Conservation (phyloP, 2,113 vertebrate genomes). For the Mormyrus lacerda region DNA sequence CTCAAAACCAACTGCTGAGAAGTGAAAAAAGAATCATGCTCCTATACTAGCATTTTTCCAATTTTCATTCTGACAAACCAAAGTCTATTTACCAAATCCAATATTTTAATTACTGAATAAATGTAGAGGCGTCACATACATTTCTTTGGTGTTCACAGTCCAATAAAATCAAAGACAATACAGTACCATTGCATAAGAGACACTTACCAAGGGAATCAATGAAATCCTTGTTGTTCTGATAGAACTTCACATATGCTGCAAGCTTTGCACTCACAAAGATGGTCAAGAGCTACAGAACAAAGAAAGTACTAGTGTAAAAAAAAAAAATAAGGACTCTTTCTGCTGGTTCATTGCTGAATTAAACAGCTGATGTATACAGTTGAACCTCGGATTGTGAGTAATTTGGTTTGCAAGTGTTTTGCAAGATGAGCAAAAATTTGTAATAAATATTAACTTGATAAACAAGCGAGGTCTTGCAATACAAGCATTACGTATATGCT, state of each 20-base stretch:
- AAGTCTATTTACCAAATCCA: neutral
- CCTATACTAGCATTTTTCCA: neutral
- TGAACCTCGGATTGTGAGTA: too few species aligned
- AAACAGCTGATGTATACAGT: neutral
- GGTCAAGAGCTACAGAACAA: slow-evolving; percentile 77
- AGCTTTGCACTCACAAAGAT: slow-evolving; percentile 97
- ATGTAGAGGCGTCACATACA: neutral
- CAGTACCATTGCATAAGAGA: neutral
- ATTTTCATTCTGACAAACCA: slow-evolving; percentile 2
- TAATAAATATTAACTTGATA: too few species aligned
- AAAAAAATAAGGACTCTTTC: neutral
- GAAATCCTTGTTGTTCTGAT: slow-evolving; percentile 98
- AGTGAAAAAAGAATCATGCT: neutral
- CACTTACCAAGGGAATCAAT: slow-evolving; percentile 95
- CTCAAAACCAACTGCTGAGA: neutral
- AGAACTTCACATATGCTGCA: slow-evolving; percentile 90
- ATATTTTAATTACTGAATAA: neutral
- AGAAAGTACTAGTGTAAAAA: slow-evolving; percentile 23
- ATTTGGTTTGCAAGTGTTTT: too few species aligned
- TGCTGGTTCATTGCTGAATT: neutral
- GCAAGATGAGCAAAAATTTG: too few species aligned
- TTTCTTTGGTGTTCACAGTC: neutral
- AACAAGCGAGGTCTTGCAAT: too few species aligned
- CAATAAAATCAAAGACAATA: neutral
- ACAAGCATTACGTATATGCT: too few species aligned